Evolutionary conservation across 2,113 vertebrate species (phyloP).

Genomic region (Periophthalmus modestus): DNA sequence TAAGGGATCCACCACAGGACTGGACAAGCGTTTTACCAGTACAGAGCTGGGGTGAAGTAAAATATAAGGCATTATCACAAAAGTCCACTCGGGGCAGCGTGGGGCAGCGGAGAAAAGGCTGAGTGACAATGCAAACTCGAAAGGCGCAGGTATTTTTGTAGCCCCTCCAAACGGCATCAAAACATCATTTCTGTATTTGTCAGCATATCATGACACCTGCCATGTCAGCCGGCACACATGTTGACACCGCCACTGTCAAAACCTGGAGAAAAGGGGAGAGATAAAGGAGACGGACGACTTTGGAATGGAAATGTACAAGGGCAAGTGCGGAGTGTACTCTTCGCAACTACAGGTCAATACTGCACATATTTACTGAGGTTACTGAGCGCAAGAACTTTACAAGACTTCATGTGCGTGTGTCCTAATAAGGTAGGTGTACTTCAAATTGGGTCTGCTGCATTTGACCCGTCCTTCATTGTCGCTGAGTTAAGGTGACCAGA

Average conservation of each 20-base stretch:
- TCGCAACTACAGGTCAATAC: background rate
- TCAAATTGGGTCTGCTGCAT: too few relatives aligned
- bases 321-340: background rate
- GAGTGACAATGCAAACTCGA: background rate
- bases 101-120: background rate
- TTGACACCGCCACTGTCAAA: constrained; percentile 32
- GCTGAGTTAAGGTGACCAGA: too few relatives aligned
- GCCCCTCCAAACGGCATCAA: constrained; percentile 31
- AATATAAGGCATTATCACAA: background rate
- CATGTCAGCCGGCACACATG: constrained; percentile 40
- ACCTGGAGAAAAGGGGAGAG: constrained; percentile 16
- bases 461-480: too few relatives aligned
- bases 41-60: background rate
- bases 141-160: constrained; percentile 6
- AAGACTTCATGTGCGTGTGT: too few relatives aligned
- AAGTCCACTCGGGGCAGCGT: background rate
- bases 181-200: constrained; percentile 38
- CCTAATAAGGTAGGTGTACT: too few relatives aligned
- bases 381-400: background rate
- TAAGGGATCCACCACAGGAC: background rate
- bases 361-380: background rate
- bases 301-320: constrained; percentile 32
- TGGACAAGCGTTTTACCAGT: background rate
- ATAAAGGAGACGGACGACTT: constrained; percentile 34
- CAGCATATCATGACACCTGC: constrained; percentile 33